These are phyloP conservation scores for Uloborus diversus DNA, from an alignment of 1,140 invertebrate species.

Conservation along the genomic window DNA sequence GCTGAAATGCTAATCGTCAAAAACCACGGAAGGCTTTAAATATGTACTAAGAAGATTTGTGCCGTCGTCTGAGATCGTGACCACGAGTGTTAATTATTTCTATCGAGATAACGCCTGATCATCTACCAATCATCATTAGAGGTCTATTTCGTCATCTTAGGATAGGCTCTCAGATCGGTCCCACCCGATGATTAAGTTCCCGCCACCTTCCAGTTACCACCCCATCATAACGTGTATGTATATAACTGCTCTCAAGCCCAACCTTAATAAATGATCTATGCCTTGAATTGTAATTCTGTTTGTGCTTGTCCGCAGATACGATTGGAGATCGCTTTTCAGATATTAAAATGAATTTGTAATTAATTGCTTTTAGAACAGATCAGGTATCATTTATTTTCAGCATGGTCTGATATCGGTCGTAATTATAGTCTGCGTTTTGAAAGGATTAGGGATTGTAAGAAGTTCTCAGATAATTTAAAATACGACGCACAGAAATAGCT, in stretches of 20 bases:
- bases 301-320: neutral
- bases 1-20: constrained; percentile 15
- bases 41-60: constrained; percentile 25
- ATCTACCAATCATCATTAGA: constrained; percentile 46
- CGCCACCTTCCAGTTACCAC: constrained; percentile 26
- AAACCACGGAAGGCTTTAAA: constrained; percentile 44
- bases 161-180: constrained; percentile 25
- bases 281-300: neutral
- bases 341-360: constrained; percentile 17
- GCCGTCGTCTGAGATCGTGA: constrained; percentile 20
- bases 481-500: no score
- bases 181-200: constrained; percentile 48
- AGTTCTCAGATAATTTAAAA: no score
- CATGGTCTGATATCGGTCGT: no score
- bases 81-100: constrained; percentile 46
- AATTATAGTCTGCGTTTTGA: no score
- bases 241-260: constrained; percentile 13
- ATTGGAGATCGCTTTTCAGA: neutral
- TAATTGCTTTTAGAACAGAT: no score
- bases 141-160: constrained; percentile 29
- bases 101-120: constrained; percentile 36
- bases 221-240: constrained; percentile 26
- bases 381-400: no score
- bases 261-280: constrained; percentile 32
- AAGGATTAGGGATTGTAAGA: no score